Conservation (phyloP, 2,888 invertebrate genomes). For the Abrostola tripartita region DNA sequence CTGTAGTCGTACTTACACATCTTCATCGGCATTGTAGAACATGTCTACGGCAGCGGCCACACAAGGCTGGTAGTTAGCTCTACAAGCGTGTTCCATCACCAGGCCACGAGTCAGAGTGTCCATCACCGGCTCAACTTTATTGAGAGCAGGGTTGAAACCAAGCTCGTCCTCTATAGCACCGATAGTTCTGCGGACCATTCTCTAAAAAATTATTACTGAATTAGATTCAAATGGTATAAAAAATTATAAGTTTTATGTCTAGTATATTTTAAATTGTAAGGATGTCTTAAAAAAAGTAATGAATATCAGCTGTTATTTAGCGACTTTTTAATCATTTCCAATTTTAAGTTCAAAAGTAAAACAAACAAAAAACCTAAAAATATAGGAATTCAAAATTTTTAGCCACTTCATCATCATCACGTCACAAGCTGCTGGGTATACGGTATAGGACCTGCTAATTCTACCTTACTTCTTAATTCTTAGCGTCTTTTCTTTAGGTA, state of each 20-base stretch:
- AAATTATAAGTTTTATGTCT: too few relatives aligned
- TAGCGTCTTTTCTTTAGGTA: too few relatives aligned
- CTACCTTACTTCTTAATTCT: too few relatives aligned
- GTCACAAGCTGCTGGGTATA: too few relatives aligned
- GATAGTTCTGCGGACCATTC: conserved; percentile 77
- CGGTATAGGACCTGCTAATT: too few relatives aligned
- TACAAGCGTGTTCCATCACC: conserved; percentile 84
- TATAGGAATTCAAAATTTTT: too few relatives aligned
- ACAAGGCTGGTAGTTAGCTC: conserved; percentile 76
- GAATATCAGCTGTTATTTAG: too few relatives aligned
- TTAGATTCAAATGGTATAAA: too few relatives aligned
- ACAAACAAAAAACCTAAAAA: too few relatives aligned
- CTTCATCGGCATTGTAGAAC: conserved; percentile 74
- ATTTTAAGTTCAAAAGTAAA: too few relatives aligned
- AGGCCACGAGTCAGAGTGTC: conserved; percentile 74
- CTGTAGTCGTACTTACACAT: conserved; percentile 45
- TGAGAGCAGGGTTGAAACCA: conserved; percentile 71
- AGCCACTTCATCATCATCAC: too few relatives aligned
- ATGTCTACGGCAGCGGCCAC: conserved; percentile 81
- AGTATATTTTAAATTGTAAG: neutral
- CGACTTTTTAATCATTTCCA: too few relatives aligned
- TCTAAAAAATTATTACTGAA: conserved; percentile 65
- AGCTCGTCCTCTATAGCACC: conserved; percentile 70
- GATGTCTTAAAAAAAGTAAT: neutral
- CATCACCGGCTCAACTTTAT: conserved; percentile 72